Conservation (phyloP, 2,113 vertebrate genomes). For the Eurystomus gularis region DNA sequence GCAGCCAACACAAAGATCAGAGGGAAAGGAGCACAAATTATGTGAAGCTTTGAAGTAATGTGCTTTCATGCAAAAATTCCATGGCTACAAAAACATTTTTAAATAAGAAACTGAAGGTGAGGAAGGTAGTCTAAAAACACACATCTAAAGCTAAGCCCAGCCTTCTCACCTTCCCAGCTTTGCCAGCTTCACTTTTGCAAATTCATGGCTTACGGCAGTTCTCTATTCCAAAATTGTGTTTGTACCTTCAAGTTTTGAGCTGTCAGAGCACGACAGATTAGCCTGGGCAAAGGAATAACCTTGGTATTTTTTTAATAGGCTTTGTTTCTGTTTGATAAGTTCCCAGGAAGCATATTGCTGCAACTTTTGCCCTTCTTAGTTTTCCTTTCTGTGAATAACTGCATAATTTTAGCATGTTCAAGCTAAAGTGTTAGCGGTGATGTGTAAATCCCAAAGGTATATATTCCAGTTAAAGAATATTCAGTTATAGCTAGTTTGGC, state of each 20-base stretch:
- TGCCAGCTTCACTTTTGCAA: not conserved
- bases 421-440: not conserved
- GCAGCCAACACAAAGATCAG: not conserved
- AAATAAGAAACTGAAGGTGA: not conserved
- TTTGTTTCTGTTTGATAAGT: constrained; percentile 21
- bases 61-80: not conserved
- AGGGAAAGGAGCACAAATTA: not conserved
- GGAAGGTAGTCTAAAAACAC: not conserved
- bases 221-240: not conserved
- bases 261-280: constrained; percentile 6
- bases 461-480: not conserved
- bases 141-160: not conserved
- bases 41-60: not conserved
- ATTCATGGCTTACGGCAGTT: not conserved
- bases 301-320: not conserved
- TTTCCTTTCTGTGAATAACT: not conserved
- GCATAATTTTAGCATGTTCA: not conserved
- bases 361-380: not conserved
- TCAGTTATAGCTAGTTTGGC: not conserved
- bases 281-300: not conserved
- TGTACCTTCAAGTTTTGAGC: not conserved
- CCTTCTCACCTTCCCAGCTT: not conserved
- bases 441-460: constrained; percentile 33
- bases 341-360: not conserved
- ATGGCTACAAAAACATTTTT: not conserved